Evolutionary conservation across 1,140 invertebrate species (phyloP).

Genomic region (Diuraphis noxia): DNA sequence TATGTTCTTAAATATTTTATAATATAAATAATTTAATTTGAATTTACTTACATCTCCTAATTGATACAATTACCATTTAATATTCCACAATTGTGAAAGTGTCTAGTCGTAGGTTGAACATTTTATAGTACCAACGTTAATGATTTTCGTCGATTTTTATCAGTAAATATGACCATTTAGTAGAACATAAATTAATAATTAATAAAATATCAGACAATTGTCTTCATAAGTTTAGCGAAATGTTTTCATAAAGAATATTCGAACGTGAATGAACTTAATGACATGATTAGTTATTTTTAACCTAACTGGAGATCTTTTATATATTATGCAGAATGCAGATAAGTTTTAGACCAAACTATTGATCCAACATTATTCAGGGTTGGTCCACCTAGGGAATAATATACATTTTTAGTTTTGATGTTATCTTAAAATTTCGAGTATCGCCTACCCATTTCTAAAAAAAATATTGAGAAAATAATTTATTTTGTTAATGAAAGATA

Average conservation of each 20-base stretch:
- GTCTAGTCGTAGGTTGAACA: background rate
- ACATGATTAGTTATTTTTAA: background rate
- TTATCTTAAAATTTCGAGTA: too few relatives aligned
- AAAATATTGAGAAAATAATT: too few relatives aligned
- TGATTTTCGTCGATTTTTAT: background rate
- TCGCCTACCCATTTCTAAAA: too few relatives aligned
- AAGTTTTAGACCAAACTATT: too few relatives aligned
- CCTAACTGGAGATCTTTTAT: background rate
- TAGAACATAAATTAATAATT: too few relatives aligned
- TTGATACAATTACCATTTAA: background rate
- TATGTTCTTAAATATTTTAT: background rate
- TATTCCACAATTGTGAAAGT: background rate
- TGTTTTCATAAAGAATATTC: background rate
- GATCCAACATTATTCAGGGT: too few relatives aligned
- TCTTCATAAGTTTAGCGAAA: background rate
- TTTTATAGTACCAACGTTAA: background rate
- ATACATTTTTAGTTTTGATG: background rate
- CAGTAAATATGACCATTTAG: too few relatives aligned
- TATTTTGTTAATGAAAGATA: too few relatives aligned
- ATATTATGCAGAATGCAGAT: too few relatives aligned
- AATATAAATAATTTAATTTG: background rate
- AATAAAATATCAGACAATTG: too few relatives aligned
- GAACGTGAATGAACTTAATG: background rate
- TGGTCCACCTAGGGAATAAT: too few relatives aligned
- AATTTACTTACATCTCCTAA: background rate